Evolutionary conservation across 2,888 invertebrate species (phyloP).

Genomic region (Synanthedon andrenaeformis): DNA sequence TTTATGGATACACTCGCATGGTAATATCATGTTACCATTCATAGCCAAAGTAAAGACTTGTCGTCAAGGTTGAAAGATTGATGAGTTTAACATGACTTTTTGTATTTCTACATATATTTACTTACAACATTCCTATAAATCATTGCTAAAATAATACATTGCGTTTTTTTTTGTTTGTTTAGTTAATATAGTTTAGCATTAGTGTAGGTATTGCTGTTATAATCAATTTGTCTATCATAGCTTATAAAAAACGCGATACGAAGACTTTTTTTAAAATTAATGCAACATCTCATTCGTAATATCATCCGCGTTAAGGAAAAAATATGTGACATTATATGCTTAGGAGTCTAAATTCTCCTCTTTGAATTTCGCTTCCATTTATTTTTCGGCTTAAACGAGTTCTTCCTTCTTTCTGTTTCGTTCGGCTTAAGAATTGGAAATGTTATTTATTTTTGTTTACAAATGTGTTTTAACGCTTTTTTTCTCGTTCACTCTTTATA

Average conservation of each 20-base stretch:
- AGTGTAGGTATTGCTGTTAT: constrained; percentile 4
- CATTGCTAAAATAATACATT: too few species aligned
- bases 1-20: too few species aligned
- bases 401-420: constrained; percentile 8
- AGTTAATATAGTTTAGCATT: too few species aligned
- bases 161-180: too few species aligned
- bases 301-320: constrained; percentile 18
- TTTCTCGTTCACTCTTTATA: not conserved
- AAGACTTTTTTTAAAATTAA: constrained; percentile 14
- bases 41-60: too few species aligned
- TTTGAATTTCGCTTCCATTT: constrained; percentile 17
- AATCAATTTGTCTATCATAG: constrained; percentile 13
- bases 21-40: too few species aligned
- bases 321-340: constrained; percentile 21
- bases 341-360: constrained; percentile 11
- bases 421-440: constrained; percentile 9
- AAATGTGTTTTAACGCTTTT: constrained; percentile 1
- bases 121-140: too few species aligned
- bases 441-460: constrained; percentile 5
- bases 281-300: constrained; percentile 13
- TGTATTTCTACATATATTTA: too few species aligned
- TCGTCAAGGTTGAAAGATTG: too few species aligned
- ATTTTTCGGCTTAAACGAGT: constrained; percentile 14
- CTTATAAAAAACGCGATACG: constrained; percentile 7
- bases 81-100: too few species aligned